Conservation (phyloP, 1,140 invertebrate genomes). For the Sycophila sp. region DNA sequence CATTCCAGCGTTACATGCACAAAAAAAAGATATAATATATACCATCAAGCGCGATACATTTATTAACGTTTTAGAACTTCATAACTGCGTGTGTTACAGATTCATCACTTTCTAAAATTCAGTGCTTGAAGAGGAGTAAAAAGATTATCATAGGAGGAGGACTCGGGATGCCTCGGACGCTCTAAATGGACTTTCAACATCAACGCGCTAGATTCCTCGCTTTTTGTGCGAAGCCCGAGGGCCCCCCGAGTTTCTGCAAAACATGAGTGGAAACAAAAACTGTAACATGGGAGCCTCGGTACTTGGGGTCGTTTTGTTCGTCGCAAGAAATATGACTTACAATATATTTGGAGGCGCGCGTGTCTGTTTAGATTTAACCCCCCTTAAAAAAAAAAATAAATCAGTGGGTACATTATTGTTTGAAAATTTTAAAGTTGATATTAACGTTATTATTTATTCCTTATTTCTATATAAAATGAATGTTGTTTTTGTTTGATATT, state of each 20-base stretch:
- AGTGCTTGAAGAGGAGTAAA: neutral
- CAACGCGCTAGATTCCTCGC: neutral
- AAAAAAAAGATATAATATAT: no score
- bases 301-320: conserved; percentile 18
- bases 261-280: conserved; percentile 14
- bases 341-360: conserved; percentile 34
- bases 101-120: no score
- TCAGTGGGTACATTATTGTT: no score
- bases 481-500: no score
- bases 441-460: no score
- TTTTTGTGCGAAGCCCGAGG: neutral
- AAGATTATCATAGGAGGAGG: neutral
- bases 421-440: no score
- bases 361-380: conserved; percentile 41
- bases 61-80: no score
- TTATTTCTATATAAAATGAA: no score
- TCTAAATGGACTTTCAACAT: conserved; percentile 1
- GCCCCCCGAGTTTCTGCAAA: neutral
- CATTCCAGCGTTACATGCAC: no score
- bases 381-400: no score
- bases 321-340: conserved; percentile 38
- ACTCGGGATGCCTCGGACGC: neutral
- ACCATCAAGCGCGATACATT: no score
- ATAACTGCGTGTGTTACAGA: no score
- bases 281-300: neutral